Conservation (phyloP, 1,140 invertebrate species). For the Lordiphosa clarofinis region DNA sequence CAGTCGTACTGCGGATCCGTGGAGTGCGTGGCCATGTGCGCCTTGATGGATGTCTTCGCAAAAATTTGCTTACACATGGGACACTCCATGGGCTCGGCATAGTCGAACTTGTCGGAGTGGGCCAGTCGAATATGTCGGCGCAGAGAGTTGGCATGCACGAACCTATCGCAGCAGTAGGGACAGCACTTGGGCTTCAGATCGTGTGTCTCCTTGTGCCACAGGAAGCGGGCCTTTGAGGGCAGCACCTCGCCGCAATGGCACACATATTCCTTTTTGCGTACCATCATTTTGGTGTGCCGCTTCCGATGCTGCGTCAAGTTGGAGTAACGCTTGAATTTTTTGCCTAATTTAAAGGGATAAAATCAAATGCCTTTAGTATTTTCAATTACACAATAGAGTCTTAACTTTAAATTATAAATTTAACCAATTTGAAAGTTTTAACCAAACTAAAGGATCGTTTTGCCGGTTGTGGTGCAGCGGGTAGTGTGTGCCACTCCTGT, state of each 20-base stretch:
- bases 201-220: conserved; percentile 92
- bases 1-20: conserved; percentile 88
- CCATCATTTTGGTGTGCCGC: conserved; percentile 84
- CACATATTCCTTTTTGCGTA: conserved; percentile 88
- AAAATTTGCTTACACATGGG: conserved; percentile 90
- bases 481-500: too few species aligned
- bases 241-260: conserved; percentile 90
- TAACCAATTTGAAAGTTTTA: too few species aligned
- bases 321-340: conserved; percentile 90
- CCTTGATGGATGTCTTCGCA: conserved; percentile 87
- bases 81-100: conserved; percentile 87
- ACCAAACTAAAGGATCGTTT: too few species aligned
- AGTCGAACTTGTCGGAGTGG: conserved; percentile 88
- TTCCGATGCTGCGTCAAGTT: conserved; percentile 92
- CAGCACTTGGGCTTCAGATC: conserved; percentile 90
- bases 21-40: conserved; percentile 87
- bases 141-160: conserved; percentile 89
- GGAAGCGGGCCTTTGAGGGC: conserved; percentile 89
- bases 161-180: conserved; percentile 90
- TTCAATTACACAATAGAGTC: too few species aligned
- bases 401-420: too few species aligned
- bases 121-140: conserved; percentile 90
- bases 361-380: background rate
- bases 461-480: too few species aligned
- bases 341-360: conserved; percentile 56